These are phyloP conservation scores for Phylloscopus trochilus DNA, from an alignment of 2,113 vertebrate genomes.

Conservation along the genomic window DNA sequence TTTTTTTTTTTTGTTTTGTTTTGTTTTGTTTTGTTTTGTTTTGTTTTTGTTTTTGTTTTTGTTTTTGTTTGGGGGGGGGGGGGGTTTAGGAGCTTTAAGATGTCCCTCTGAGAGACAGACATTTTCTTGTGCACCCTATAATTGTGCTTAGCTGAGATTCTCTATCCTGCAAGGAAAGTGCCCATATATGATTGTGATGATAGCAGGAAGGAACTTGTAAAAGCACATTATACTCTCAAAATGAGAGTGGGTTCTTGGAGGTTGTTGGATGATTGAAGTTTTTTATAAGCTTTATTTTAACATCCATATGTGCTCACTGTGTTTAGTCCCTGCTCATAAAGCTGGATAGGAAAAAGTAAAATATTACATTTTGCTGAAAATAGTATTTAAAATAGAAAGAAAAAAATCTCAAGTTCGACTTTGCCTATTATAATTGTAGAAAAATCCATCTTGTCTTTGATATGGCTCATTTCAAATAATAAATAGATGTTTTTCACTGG, in stretches of 20 bases:
- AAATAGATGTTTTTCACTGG: not conserved
- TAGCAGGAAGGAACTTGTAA: not conserved
- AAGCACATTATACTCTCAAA: not conserved
- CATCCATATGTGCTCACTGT: not conserved
- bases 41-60: no score
- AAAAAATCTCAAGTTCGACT: not conserved
- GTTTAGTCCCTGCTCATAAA: not conserved
- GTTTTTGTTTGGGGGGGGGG: no score
- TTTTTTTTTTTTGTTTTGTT: no score
- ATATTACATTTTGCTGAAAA: not conserved
- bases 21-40: no score
- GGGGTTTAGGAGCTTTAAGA: not conserved
- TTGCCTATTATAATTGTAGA: not conserved
- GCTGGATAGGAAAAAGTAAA: not conserved
- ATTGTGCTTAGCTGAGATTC: not conserved
- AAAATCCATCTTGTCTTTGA: not conserved
- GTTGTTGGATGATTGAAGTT: not conserved
- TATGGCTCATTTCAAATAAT: conserved; percentile 31
- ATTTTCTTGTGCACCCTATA: not conserved
- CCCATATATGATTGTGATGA: not conserved
- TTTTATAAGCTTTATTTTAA: not conserved
- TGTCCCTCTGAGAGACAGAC: not conserved
- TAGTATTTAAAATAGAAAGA: not conserved
- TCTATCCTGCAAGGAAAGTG: not conserved
- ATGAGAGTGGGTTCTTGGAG: not conserved